Evolutionary conservation across 2,797 vertebrate species (phyloP).

Genomic region (Gallirallus australis): DNA sequence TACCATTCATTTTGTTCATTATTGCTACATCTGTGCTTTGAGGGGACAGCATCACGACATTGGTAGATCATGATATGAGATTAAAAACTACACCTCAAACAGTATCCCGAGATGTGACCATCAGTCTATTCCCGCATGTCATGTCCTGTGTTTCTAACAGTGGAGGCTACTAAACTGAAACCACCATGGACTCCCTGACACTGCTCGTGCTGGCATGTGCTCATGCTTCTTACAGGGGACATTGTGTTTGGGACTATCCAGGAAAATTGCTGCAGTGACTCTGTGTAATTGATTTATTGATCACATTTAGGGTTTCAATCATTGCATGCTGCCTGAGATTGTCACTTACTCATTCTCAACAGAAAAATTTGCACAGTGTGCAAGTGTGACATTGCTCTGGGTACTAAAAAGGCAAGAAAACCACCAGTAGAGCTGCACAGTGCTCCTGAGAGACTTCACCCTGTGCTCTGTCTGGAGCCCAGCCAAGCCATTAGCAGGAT

Average conservation of each 20-base stretch:
- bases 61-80: fast-evolving
- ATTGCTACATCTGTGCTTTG: neutral
- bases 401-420: neutral
- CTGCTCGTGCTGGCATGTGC: neutral
- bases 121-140: neutral
- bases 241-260: neutral
- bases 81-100: neutral
- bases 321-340: neutral
- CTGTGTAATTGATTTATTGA: neutral
- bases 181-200: fast-evolving
- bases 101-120: neutral
- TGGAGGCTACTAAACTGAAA: neutral
- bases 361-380: neutral
- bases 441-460: neutral
- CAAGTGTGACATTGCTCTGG: neutral
- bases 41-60: neutral
- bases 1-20: neutral
- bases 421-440: neutral
- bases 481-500: neutral
- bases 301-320: neutral
- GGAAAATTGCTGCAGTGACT: neutral
- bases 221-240: fast-evolving
- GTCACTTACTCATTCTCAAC: neutral
- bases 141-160: neutral
- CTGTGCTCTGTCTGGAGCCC: neutral